These are phyloP conservation scores for Spodoptera frugiperda DNA, from an alignment of 1,140 invertebrate species.

Conservation along the genomic window DNA sequence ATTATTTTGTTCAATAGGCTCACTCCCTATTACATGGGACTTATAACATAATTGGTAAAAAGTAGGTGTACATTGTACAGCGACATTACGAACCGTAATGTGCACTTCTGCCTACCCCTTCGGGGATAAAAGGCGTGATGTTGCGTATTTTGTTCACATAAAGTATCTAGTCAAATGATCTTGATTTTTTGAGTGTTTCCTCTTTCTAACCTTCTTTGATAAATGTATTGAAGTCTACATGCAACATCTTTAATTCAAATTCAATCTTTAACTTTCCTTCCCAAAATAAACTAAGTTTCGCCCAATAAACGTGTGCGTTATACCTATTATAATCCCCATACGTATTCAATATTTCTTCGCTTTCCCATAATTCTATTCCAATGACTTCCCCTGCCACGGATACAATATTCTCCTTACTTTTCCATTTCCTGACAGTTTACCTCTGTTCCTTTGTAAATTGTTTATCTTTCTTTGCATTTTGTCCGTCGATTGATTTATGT, in stretches of 20 bases:
- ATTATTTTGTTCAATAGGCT: too few relatives aligned
- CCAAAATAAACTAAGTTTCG: not conserved
- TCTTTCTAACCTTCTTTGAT: too few relatives aligned
- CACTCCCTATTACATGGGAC: too few relatives aligned
- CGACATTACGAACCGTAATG: too few relatives aligned
- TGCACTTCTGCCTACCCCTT: too few relatives aligned
- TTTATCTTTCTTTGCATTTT: constrained; percentile 8
- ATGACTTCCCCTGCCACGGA: constrained; percentile 11
- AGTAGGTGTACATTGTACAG: too few relatives aligned
- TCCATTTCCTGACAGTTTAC: constrained; percentile 25
- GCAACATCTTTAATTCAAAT: too few relatives aligned
- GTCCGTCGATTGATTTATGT: constrained; percentile 2
- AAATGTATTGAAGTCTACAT: not conserved
- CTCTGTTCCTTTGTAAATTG: constrained; percentile 11
- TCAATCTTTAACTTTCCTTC: not conserved
- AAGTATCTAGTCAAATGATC: too few relatives aligned
- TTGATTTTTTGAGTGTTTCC: too few relatives aligned
- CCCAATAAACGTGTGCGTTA: constrained; percentile 8
- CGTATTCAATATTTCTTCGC: constrained; percentile 27
- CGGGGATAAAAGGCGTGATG: too few relatives aligned
- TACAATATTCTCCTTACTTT: constrained; percentile 28
- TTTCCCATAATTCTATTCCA: constrained; percentile 34
- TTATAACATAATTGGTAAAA: too few relatives aligned
- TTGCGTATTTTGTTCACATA: too few relatives aligned
- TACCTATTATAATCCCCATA: not conserved